Base-by-base conservation (phyloP, 2,113 vertebrate genomes). In the Dicaeum eximium region DNA sequence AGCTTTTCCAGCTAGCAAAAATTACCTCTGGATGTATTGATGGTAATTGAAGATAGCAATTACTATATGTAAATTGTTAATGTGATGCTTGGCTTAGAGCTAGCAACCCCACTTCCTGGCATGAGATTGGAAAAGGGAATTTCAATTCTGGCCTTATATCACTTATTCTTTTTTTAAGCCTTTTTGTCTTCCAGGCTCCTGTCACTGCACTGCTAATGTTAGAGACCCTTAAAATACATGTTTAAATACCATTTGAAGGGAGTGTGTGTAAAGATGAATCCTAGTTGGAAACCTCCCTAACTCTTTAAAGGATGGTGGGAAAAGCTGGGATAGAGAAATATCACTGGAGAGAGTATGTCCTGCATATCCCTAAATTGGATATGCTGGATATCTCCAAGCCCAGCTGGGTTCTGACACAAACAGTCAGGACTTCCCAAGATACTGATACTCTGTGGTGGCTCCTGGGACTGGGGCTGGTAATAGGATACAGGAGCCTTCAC, bases 401-500 rank as follows among this genome's bases (percentile, higher is more conserved):
- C 91, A 91, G 70, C 81, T 82, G 67, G 64, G 22, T 48, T 90
- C 7, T 66, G 83, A 35, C 64, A 64, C 35, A 57, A 48, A 3
- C 3, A 72, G 33, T 18, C 74, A 18, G 45, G 50, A 10, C 50
- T 93, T 94, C 44, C 86, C 81, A 50, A 56, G 84, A 66, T 42
- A 53, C 2, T 48, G 95, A 92, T 93, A 56, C 0, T 11, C 84
- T 87, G 78, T 37, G 94, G 5, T 81, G 83, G 84, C 86, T 96
- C 53, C 4, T 75, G 91, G 88, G 92, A n/a, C 86, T 57, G 28
- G 69, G 65, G 1, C 51, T 66, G 92, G 91, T 86, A 90, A 92
- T 21, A 33, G 53, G 92, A 95, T 88, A 10, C 81, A 85, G 90
- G 57, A 94, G 79, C 90, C 83, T n/a, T 83, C 87, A 70, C 54